Evolutionary conservation across 1,140 invertebrate genomes (phyloP).

Genomic region (Centruroides sculpturatus): DNA sequence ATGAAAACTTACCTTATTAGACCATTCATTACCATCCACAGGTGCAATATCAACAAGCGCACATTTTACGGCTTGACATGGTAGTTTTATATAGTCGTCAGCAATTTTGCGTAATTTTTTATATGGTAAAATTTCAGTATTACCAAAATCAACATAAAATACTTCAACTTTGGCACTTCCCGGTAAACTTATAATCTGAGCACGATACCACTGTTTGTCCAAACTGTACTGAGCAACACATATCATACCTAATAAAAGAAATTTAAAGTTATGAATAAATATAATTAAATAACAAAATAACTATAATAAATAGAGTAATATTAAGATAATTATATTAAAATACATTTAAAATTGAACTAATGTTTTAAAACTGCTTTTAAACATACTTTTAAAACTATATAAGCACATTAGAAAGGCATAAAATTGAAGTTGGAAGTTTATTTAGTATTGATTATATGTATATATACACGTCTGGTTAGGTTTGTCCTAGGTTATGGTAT

Average conservation of each 20-base stretch:
- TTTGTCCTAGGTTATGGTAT: too few relatives aligned
- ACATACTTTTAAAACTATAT: too few relatives aligned
- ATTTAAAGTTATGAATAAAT: neutral
- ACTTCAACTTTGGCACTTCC: conserved; percentile 29
- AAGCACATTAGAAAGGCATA: too few relatives aligned
- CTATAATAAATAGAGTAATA: too few relatives aligned
- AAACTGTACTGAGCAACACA: conserved; percentile 29
- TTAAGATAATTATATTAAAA: too few relatives aligned
- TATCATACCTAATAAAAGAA: conserved; percentile 29
- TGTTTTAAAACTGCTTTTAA: too few relatives aligned
- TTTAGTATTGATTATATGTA: too few relatives aligned
- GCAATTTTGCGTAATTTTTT: conserved; percentile 23
- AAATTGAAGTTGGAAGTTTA: too few relatives aligned
- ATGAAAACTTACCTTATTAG: neutral
- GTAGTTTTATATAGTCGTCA: conserved; percentile 6
- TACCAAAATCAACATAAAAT: conserved; percentile 37
- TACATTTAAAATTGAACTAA: too few relatives aligned
- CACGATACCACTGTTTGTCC: conserved; percentile 33
- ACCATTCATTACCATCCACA: neutral
- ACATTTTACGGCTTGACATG: conserved; percentile 9
- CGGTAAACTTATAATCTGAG: conserved; percentile 25
- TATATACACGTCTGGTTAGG: too few relatives aligned
- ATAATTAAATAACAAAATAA: neutral
- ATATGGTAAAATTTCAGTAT: conserved; percentile 22
- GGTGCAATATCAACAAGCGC: conserved; percentile 4